Base-by-base conservation (phyloP, 2,888 invertebrate genomes). In the Oxystoma pomonae region DNA sequence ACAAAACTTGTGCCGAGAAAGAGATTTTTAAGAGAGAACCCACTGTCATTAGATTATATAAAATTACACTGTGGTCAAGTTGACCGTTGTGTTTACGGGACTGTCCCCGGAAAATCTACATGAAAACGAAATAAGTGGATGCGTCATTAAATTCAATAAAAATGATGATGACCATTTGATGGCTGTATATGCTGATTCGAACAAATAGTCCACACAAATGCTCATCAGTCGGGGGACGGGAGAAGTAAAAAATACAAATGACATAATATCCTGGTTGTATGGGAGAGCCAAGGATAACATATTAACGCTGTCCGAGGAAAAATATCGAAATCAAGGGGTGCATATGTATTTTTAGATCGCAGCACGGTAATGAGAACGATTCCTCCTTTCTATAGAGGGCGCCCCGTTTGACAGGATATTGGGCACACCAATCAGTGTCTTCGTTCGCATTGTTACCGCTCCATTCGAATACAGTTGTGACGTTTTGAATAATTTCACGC, bases 271-370 rank as follows among this genome's bases (percentile, higher is more conserved):
- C 74, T 75, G 72, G 72, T 18, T 69, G 70, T 74, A 75, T 75
- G 73, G 75, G 76, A 76, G 70, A 64, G 67, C 70, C 67, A 71
- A 72, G 72, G 70, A 74, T 75, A 76, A 77, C 75, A 72, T 77
- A 78, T 79, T 78, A 77, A 76, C 75, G 73, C 75, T 77, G 78
- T 77, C 76, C 76, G 70, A 73, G 72, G 74, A 75, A 77, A 63
- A 75, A 77, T 76, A 76, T 75, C 75, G 75, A 74, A 77, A 78
- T 77, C 73, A 76, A 75, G 76, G 78, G 78, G 78, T 79, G 78
- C 78, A 78, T 78, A 78, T 77, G 76, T 77, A 78, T 78, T 77
- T 77, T 76, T 76, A 74, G 70, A 68, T 68, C 68, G 67, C 35
- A 12, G 35, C 35, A 3, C 35, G 70, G 66, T 76, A 77, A 78